Evolutionary conservation across 2,797 vertebrate genomes (phyloP).

Genomic region (Cyprinodon diabolis): DNA sequence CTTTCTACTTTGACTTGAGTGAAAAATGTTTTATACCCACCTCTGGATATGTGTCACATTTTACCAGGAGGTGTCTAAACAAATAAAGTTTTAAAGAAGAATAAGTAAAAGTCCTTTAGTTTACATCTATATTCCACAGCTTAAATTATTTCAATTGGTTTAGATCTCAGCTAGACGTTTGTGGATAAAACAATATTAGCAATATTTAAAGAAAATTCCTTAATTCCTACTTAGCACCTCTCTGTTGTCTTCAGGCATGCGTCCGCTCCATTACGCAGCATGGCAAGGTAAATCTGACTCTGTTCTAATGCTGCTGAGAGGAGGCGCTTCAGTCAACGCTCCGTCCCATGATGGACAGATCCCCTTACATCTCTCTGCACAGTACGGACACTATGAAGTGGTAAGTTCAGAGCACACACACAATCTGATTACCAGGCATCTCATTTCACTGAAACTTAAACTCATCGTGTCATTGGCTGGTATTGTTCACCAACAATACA

Average conservation of each 20-base stretch:
- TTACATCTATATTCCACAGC: background rate
- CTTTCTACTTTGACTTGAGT: too few species aligned
- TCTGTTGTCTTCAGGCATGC: conserved; percentile 85
- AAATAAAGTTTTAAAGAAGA: background rate
- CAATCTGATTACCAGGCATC: conserved; percentile 29
- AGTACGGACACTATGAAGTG: conserved; percentile 97
- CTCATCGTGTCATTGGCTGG: conserved; percentile 41
- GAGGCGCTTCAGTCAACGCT: conserved; percentile 87
- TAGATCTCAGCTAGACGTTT: background rate
- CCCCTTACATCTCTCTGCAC: conserved; percentile 92
- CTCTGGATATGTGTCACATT: background rate
- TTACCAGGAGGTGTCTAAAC: background rate
- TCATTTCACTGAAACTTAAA: conserved; percentile 53
- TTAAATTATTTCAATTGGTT: background rate
- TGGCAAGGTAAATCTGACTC: conserved; percentile 95
- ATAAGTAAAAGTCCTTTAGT: background rate
- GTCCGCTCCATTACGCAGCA: conserved; percentile 92
- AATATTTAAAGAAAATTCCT: background rate
- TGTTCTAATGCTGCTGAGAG: conserved; percentile 86
- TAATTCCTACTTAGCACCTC: background rate
- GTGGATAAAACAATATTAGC: background rate
- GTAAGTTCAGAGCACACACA: conserved; percentile 74
- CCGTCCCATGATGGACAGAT: conserved; percentile 92
- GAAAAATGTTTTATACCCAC: background rate
- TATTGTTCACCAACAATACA: conserved; percentile 58